Base-by-base conservation (phyloP, 1,140 invertebrate species). In the Drosophila kohkoa region DNA sequence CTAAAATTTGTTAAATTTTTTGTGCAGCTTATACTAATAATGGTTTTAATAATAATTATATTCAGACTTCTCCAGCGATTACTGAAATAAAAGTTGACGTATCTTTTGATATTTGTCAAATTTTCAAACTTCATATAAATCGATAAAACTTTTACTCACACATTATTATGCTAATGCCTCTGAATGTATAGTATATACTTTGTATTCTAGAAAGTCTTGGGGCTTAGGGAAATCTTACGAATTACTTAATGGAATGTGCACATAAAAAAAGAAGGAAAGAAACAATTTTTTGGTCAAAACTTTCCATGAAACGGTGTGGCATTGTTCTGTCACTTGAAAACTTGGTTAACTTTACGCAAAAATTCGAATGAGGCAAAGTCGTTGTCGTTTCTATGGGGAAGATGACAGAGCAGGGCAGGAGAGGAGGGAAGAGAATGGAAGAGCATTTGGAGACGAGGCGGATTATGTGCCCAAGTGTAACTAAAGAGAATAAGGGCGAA, bases 401-500 rank as follows among this genome's bases (percentile, higher is more conserved):
- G 60, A 79, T 79, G 69, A 72, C 68, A 64, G 63, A 49, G 63
- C 72, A 77, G 66, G 75, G 41, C 0, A 7, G 35, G 11, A 5
- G 16, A 11, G 20, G 7, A 32, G 11, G 5, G 25, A 11, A 28
- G 20, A 10, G 35, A 86, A 75, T 75, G 81, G 75, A 85, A 85
- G 73, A 51, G 77, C 67, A 77, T 71, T 72, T 87, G 80, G 88
- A 83, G 77, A 79, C 71, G 85, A 89, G 77, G 85, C 75, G 86
- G 81, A 89, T 89, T 89, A 89, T 89, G 82, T 90, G 87, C 82
- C 87, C 87, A 91, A 91, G 86, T 91, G 90, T 91, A 91, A 91
- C 90, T 91, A 90, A 91, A 91, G 90, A 88, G 90, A 91, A 92
- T 92, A 92, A 92, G 90, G 90, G 90, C 90, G 90, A 91, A 91